Evolutionary conservation across 2,888 invertebrate species (phyloP).

Genomic region (Drosophila falleni): DNA sequence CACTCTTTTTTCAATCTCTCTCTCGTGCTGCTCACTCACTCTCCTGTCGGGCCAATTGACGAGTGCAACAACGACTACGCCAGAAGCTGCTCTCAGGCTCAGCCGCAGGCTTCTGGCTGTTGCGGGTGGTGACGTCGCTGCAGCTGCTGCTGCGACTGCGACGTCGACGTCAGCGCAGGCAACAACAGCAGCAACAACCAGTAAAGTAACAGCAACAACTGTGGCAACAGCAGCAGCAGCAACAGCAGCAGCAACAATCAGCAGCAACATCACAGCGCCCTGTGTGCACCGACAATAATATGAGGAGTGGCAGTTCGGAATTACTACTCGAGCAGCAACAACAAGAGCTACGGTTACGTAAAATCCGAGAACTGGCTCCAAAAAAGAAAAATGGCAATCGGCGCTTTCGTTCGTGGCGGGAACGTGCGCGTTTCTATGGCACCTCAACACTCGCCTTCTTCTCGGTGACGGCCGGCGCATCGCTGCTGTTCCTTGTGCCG

Average conservation of each 20-base stretch:
- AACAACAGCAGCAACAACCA: slow-evolving; percentile 42
- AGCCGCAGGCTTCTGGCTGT: slow-evolving; percentile 59
- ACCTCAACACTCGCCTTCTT: slow-evolving; percentile 90
- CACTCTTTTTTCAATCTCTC: slow-evolving; percentile 2
- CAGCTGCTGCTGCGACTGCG: slow-evolving; percentile 59
- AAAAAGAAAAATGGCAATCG: slow-evolving; percentile 86
- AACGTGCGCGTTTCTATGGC: slow-evolving; percentile 90
- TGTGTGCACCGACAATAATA: slow-evolving; percentile 87
- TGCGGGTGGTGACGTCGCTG: slow-evolving; percentile 55
- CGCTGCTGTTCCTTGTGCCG: slow-evolving; percentile 90
- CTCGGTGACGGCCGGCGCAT: slow-evolving; percentile 90
- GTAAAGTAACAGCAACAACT: slow-evolving; percentile 56
- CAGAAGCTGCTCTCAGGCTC: slow-evolving; percentile 48
- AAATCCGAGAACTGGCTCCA: slow-evolving; percentile 88
- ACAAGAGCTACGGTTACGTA: slow-evolving; percentile 89
- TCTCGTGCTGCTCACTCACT: background rate
- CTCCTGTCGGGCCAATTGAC: slow-evolving; percentile 21
- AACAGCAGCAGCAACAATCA: slow-evolving; percentile 69
- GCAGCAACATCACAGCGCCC: slow-evolving; percentile 81
- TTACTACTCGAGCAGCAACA: slow-evolving; percentile 91
- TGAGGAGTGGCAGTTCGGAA: slow-evolving; percentile 92
- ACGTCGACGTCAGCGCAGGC: slow-evolving; percentile 48
- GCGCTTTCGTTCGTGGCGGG: slow-evolving; percentile 87
- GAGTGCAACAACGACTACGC: slow-evolving; percentile 57
- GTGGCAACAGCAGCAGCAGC: slow-evolving; percentile 38